These are phyloP conservation scores for Coelopa pilipes DNA, from an alignment of 2,888 invertebrate genomes.

Conservation along the genomic window DNA sequence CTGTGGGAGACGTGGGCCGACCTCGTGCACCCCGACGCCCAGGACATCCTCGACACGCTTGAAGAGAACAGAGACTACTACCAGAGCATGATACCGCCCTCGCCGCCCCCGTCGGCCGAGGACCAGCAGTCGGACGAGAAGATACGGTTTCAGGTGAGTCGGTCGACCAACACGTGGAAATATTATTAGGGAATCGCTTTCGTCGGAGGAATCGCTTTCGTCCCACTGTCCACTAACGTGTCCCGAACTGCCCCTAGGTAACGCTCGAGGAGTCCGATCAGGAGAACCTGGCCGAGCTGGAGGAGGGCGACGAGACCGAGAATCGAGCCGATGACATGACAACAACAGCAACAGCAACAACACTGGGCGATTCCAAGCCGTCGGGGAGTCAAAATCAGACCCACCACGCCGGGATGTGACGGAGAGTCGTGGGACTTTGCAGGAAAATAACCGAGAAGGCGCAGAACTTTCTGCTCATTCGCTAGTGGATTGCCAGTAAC, in stretches of 20 bases:
- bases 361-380: constrained; percentile 57
- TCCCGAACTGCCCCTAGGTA: constrained; percentile 69
- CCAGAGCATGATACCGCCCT: constrained; percentile 93
- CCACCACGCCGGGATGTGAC: constrained; percentile 84
- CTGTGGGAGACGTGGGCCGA: constrained; percentile 99
- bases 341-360: constrained; percentile 37
- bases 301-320: constrained; percentile 54
- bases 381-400: constrained; percentile 69
- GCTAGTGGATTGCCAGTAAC: constrained; percentile 68
- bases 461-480: constrained; percentile 89
- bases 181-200: no score
- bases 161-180: no score
- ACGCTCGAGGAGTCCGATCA: constrained; percentile 81
- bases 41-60: constrained; percentile 95
- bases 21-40: constrained; percentile 98
- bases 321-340: constrained; percentile 34
- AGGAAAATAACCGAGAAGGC: constrained; percentile 90
- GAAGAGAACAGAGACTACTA: constrained; percentile 99
- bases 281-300: constrained; percentile 72
- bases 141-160: constrained; percentile 77
- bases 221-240: not conserved
- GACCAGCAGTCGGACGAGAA: constrained; percentile 72
- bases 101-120: constrained; percentile 81
- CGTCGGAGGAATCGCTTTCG: no score
- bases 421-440: constrained; percentile 91